Percentiles rank a stretch among this genome's conserved stretches.
These are phyloP conservation scores for Diabrotica balteata DNA, from an alignment of 2,888 invertebrate species.

Conservation along the genomic window DNA sequence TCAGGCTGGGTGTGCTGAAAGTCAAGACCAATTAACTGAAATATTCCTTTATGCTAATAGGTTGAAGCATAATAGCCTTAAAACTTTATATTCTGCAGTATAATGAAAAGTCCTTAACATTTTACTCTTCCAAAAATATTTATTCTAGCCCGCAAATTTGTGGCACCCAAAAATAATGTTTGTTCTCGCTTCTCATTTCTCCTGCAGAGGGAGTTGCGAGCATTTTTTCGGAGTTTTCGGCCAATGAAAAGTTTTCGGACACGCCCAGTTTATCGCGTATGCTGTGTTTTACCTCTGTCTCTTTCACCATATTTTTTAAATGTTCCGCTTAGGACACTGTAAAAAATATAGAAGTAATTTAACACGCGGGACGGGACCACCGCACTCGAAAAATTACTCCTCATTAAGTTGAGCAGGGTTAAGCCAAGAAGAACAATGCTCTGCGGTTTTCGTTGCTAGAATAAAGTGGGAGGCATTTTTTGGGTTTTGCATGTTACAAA, in stretches of 20 bases:
- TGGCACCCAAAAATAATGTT: constrained; percentile 62
- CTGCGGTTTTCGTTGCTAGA: neutral
- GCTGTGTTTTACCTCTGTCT: constrained; percentile 54
- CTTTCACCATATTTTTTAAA: constrained; percentile 51
- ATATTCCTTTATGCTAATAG: constrained; percentile 62
- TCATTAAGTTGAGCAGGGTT: constrained; percentile 49
- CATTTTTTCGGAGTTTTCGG: constrained; percentile 58
- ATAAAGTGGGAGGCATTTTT: neutral
- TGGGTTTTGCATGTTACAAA: neutral
- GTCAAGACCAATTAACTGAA: constrained; percentile 59
- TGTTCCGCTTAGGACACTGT: constrained; percentile 56
- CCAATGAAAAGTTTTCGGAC: constrained; percentile 59
- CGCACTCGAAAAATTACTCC: constrained; percentile 42
- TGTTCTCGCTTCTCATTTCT: constrained; percentile 55
- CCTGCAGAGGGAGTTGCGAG: constrained; percentile 56
- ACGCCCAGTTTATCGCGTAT: constrained; percentile 52
- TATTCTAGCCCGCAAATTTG: constrained; percentile 62
- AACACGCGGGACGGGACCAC: constrained; percentile 54
- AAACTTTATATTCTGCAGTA: constrained; percentile 60
- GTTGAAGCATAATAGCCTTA: constrained; percentile 60
- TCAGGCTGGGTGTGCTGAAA: constrained; percentile 48
- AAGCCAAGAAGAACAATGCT: constrained; percentile 46
- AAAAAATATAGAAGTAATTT: constrained; percentile 61
- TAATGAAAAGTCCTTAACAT: constrained; percentile 63
- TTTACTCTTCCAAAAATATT: constrained; percentile 63